Base-by-base conservation (phyloP, 2,113 vertebrate genomes). In the Fulica atra region DNA sequence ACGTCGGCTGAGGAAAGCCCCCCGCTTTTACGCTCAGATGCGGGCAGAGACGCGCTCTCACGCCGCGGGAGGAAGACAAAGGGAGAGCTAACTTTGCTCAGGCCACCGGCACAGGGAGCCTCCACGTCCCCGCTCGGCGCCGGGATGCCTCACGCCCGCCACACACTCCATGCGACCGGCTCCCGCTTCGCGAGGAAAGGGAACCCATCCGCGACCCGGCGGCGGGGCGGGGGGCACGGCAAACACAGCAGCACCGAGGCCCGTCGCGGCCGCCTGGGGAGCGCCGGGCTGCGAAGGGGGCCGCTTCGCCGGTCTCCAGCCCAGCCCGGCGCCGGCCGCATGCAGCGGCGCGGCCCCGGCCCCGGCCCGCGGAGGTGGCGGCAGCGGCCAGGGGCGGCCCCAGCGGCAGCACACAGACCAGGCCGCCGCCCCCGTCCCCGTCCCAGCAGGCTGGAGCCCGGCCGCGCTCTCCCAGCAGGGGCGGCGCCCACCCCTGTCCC, bases 41-140 rank as follows among this genome's bases (percentile, higher is more conserved):
- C 9, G 28, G 28, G 10, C 4, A 23, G 1, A 28, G 1, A 31
- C 2, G 29, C 3, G 31, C 66, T 18, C 48, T 10, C 68, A 38
- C 1, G 19, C 56, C 17, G 60, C 0, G 16, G 11, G 29, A 38
- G 66, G 19, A 15, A 31, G 36, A 33, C 35, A 18, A 44, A 51
- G 25, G 70, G 16, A n/a, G 29, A 4, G 33, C 25, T 3, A 80
- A 50, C 81, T 80, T 59, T 1, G 60, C 79, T 17, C 26, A 5
- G 4, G 31, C 48, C 38, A 4, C 6, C 60, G 2, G 76, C 70
- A 2, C 20, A 0, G 25, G 6, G 38, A 4, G 35, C 1, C 70
- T 24, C 29, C 31, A 5, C 23, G 23, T 6, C 48, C 64, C 4
- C 0, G n/a, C 1, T 11, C 33, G 6, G 40, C 40, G 51, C 0